Base-by-base conservation (phyloP, 2,113 vertebrate genomes). In the Corapipo altera region DNA sequence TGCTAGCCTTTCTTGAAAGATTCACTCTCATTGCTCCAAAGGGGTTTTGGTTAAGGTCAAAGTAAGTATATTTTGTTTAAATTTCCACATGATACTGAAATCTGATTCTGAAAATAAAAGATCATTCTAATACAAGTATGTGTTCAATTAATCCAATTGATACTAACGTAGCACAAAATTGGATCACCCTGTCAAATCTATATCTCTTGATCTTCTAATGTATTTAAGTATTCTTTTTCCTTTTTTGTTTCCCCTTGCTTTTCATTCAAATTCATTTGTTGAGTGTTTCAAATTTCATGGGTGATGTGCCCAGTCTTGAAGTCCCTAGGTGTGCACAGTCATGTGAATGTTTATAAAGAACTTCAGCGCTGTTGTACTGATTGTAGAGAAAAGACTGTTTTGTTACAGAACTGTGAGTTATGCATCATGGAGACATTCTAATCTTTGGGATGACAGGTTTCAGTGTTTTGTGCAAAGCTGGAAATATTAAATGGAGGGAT, bases 161-260 rank as follows among this genome's bases (percentile, higher is more conserved):
- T 95, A 91, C 69, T 96, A 96, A 96, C 82, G 69, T 92, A 97
- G 84, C 82, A 97, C 97, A 97, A 98, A 97, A 94, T 93, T 75
- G 95, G 65, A 96, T 91, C 91, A 95, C 74, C 71, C 93, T 96
- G 81, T 81, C 88, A 91, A 96, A 95, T 84, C 79, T 84, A 9
- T 70, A 69, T 74, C 44, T 96, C 93, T 91, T 91, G 35, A 93
- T 44, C 80, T 81, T 84, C 85, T 88, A 75, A 89, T 54, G 7
- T 81, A 13, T 73, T 96, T 88, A 70, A 84, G 59, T 69, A 66
- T 20, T 46, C 2, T 41, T 64, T 92, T 88, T 49, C 28, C 67
- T 58, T 62, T 62, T 82, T 83, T 89, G 15, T 22, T 9, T 13
- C 1, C 11, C 8, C 13, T 80, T 54, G 14, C 48, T 94, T 97